A percentile compares a stretch with the other conserved stretches of the same genome.
phyloP scores from a whole-genome alignment of 2,888 invertebrate genomes.

The Camptogramma bilineatum region DNA sequence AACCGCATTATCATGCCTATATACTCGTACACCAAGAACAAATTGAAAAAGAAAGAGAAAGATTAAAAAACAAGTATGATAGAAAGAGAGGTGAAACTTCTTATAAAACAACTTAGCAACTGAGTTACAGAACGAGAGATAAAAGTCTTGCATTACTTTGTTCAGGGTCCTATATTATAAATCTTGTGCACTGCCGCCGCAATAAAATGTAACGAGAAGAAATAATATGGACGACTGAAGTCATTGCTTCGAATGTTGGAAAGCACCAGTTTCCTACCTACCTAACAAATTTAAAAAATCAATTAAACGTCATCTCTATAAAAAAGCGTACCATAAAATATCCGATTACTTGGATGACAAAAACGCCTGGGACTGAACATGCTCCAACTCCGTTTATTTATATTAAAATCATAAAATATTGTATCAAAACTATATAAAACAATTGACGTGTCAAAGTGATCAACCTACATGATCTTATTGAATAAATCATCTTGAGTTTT shows the following conservation, averaged over 20 bases:
- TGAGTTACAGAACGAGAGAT: slow-evolving; percentile 12
- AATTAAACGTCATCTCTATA: no score
- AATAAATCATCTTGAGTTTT: no score
- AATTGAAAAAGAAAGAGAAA: neutral
- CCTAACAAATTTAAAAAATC: no score
- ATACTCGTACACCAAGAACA: neutral
- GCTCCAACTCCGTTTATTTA: no score
- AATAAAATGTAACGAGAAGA: slow-evolving; percentile 33
- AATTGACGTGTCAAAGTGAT: no score
- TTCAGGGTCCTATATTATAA: slow-evolving; percentile 32
- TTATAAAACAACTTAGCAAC: slow-evolving; percentile 13
- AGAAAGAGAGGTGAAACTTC: neutral
- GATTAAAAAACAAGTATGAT: neutral
- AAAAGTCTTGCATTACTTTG: slow-evolving; percentile 25
- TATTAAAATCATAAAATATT: no score
- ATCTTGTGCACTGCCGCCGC: slow-evolving; percentile 32
- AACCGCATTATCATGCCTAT: neutral
- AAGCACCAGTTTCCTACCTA: slow-evolving; percentile 12
- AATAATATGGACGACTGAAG: slow-evolving; percentile 26
- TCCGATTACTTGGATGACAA: no score
- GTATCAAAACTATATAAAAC: no score
- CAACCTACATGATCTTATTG: no score
- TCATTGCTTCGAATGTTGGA: slow-evolving; percentile 26
- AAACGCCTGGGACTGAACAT: no score
- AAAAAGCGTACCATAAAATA: no score